Conservation (phyloP, 2,888 invertebrate genomes). For the Baronia brevicornis region DNA sequence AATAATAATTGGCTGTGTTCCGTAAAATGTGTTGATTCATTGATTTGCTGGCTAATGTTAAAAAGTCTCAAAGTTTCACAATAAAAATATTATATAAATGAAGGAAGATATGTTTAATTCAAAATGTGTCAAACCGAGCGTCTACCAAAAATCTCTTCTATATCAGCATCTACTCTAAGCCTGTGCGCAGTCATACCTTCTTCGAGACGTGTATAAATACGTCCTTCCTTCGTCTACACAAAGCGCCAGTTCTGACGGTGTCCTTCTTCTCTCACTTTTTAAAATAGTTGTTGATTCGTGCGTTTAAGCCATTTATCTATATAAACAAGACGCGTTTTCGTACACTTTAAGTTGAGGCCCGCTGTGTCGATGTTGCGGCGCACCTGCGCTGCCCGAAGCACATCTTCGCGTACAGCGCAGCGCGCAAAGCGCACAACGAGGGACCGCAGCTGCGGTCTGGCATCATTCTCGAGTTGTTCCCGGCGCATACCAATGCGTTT, state of each 20-base stretch:
- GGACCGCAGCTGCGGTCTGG: slow-evolving; percentile 14
- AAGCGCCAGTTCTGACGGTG: slow-evolving; percentile 12
- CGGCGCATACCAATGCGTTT: slow-evolving; percentile 10
- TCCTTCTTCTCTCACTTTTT: slow-evolving; percentile 14
- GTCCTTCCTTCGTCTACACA: slow-evolving; percentile 18
- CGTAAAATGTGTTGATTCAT: neutral
- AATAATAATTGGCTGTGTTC: neutral
- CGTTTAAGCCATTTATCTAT: slow-evolving; percentile 19
- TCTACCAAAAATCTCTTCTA: slow-evolving; percentile 6
- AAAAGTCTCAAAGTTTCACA: neutral
- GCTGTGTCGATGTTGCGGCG: slow-evolving; percentile 17
- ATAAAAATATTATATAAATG: no score
- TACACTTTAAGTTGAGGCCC: slow-evolving; percentile 11
- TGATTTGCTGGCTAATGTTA: neutral
- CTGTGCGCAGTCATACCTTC: slow-evolving; percentile 1
- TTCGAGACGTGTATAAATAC: slow-evolving; percentile 12
- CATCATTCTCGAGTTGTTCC: neutral
- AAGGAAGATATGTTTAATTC: no score
- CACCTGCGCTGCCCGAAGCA: slow-evolving; percentile 18
- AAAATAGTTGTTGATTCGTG: slow-evolving; percentile 18
- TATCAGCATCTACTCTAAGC: slow-evolving; percentile 7
- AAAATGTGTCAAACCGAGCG: no score
- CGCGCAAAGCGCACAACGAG: slow-evolving; percentile 17
- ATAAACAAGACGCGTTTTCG: slow-evolving; percentile 13
- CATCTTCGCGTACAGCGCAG: slow-evolving; percentile 15